Evolutionary conservation across 2,888 invertebrate genomes (phyloP), one percentile per base, ranked within the genome.

Genomic region (Hirtodrosophila histrioides): DNA sequence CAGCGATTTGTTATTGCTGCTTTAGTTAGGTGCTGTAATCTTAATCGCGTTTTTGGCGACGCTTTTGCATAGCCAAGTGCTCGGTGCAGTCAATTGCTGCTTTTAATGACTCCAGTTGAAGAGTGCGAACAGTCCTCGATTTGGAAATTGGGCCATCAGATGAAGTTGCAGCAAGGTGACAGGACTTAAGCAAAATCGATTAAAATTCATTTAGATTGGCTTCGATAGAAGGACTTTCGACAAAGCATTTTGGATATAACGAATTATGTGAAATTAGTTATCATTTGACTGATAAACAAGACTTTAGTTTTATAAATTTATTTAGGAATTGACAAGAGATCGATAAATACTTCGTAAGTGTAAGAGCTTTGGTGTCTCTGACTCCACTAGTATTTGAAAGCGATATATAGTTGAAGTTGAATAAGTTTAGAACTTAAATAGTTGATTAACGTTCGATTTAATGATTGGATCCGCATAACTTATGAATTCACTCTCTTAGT

Each of bases 21-120:
- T 43, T 54, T 58, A 49, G 41, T 46, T 60, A 60, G 67, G 56
- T 55, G 66, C 66, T 74, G 73, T 71, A 73, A 75, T 70, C 73
- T 70, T 65, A 75, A 75, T 75, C 76, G 73, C 55, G 53, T 70
- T 73, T 62, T 36, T 56, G 71, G 45, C 57, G 71, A 62, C 67
- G 48, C 40, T 61, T 17, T 65, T 33, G 48, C 69, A 54, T 31
- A 37, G 36, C 60, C 50, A 48, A 58, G 29, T 37, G 33, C 37
- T 39, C 29, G 23, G 45, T 9, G 35, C 40, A 64, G 9, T 65
- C 71, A 70, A 75, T 73, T 55, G 51, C 31, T 7, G 40, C 27
- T 39, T 54, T 65, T 56, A 70, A 70, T 61, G 73, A 56, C 65
- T 50, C 35, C 23, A 43, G n/a, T 39, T 37, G 33, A 31, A 46